Base-by-base conservation (phyloP, 2,797 vertebrate species). In the Myripristis jacobus region DNA sequence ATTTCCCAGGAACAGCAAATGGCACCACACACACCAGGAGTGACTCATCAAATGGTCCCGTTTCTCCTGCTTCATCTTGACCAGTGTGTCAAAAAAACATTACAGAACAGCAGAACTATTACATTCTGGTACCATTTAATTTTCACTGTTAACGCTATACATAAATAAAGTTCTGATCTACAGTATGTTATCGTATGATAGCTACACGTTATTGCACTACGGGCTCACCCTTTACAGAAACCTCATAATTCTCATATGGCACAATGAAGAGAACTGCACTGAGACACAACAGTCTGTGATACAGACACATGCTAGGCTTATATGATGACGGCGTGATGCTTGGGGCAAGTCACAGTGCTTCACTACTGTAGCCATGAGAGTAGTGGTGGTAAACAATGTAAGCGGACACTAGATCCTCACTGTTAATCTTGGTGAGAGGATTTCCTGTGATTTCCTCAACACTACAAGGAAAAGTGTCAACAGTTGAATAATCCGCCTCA, bases 111-210 rank as follows among this genome's bases (percentile, higher is more conserved):
- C 11, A 24, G 78, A 70, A 60, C 9, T 48, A 71, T 16, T 51
- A 72, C 38, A 80, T 60, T 77, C 27, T 44, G n/a, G 9, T 70
- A 51, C 27, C 43, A 4, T 72, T 77, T 29, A n/a, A 12, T 65
- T 44, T 24, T 54, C 10, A 55, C 74, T 16, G 46, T 75, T 48
- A 69, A 70, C 59, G 70, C 25, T 44, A 66, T 77, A 79, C 22
- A 85, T 80, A 85, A 85, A 90, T 81, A 80, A 83, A 87, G 53
- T 57, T 81, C 73, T 86, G 70, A 54, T 86, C 74, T 88, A 88
- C 62, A 77, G 53, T 78, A 67, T 64, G 16, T 70, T 83, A 46
- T 67, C 52, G 12, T 64, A 51, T 58, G 64, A 62, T 50, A 41
- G 53, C 41, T 43, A 43, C 46, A 46, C 36, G 13, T 87, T 89